Base-by-base conservation (phyloP, 2,888 invertebrate species). In the Trypoxylon attenuatum region DNA sequence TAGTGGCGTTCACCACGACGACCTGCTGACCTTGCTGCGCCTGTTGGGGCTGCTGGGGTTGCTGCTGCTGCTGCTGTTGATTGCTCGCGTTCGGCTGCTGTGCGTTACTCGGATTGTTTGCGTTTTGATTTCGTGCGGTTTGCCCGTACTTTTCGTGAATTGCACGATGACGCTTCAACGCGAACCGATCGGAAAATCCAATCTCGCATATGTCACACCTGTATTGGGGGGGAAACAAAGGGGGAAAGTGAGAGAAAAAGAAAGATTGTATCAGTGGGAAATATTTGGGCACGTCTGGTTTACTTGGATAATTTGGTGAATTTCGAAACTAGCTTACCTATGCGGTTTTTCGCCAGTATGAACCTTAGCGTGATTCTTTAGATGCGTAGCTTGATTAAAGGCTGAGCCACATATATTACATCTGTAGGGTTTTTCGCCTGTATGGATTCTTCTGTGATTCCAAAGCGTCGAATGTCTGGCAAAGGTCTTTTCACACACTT, bases 391-490 rank as follows among this genome's bases (percentile, higher is more conserved):
- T 87, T 95, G 95, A 85, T 95, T 95, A 86, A 96, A 96, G 57
- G 95, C 95, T 19, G 94, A 94, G n/a, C 95, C 86, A 54, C 86
- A 87, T 33, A 86, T 87, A 71, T 87, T 87, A 81, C 87, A 87
- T 54, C 86, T 82, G 86, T 94, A 95, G 0, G 95, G 95, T 83
- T 95, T 95, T 89, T 94, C 94, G 15, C 95, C 95, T 0, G 95
- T 95, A 83, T 96, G 95, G 75, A 96, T 96, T 71, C 95, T 91
- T 21, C 95, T 90, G 84, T 96, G 95, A 87, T 95, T 96, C 95
- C 95, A 96, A 59, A 96, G 87, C 0, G 95, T 96, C 5, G 95
- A 95, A 86, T 95, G 95, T 70, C 95, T 90, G 41, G 95, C 95
- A 85, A 96, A 95, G 23, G 94, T 94, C 87, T 96, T 96, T 84